Conservation (phyloP, 2,113 vertebrate genomes). For the Corynorhinus townsendii region DNA sequence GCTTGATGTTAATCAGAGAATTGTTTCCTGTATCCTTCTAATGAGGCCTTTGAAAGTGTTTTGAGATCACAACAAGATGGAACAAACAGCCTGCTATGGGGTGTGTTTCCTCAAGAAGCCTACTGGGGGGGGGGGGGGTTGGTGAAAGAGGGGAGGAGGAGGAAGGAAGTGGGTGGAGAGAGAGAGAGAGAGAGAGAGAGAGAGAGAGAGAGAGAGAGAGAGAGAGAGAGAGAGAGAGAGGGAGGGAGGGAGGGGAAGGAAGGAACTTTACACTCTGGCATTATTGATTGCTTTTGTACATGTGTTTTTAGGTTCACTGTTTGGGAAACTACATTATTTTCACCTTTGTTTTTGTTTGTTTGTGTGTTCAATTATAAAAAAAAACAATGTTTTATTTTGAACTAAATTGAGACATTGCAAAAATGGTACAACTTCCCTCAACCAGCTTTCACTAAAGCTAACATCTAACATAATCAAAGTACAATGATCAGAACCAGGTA, state of each 20-base stretch:
- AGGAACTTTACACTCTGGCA: not conserved
- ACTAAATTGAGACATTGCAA: not conserved
- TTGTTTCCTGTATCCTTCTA: not conserved
- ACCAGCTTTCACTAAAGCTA: not conserved
- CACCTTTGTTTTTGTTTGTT: not conserved
- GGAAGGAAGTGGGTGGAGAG: no score
- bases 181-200: not conserved
- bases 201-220: not conserved
- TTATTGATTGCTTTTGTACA: not conserved
- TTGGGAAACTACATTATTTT: not conserved
- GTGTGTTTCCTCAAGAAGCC: not conserved
- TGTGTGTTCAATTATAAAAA: not conserved
- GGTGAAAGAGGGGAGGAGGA: no score
- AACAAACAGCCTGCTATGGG: not conserved
- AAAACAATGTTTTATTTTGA: not conserved
- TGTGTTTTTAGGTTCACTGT: not conserved
- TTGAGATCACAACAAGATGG: not conserved
- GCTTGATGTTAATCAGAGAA: slow-evolving; percentile 30
- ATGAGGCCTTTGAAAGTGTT: slow-evolving; percentile 18
- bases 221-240: not conserved
- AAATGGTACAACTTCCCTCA: not conserved
- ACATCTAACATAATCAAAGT: not conserved
- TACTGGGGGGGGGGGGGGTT: not conserved
- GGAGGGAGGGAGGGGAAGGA: no score
- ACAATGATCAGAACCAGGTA: not conserved